These are phyloP conservation scores for Tyto alba DNA, from an alignment of 2,113 vertebrate species.

Conservation along the genomic window DNA sequence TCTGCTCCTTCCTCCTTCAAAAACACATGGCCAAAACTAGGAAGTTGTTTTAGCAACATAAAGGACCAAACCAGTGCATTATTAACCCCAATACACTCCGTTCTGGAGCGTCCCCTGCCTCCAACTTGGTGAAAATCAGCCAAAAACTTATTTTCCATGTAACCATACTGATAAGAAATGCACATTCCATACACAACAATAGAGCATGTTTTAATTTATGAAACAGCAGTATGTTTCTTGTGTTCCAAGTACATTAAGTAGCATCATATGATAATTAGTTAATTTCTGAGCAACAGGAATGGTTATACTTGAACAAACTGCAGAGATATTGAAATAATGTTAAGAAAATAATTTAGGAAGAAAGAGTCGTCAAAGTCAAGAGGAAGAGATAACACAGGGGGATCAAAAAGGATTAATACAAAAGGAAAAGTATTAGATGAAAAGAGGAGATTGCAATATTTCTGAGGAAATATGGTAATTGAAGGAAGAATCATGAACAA, in stretches of 20 bases:
- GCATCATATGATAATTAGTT: neutral
- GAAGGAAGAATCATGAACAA: neutral
- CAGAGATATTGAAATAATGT: neutral
- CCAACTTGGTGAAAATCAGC: neutral
- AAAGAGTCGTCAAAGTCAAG: neutral
- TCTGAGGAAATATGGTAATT: neutral
- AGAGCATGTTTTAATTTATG: neutral
- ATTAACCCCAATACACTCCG: neutral
- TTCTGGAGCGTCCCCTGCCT: neutral
- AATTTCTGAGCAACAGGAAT: neutral
- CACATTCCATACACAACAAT: neutral
- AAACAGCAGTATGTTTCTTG: neutral
- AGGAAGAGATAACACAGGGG: neutral
- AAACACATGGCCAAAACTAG: neutral
- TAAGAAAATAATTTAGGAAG: neutral
- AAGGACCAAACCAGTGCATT: neutral
- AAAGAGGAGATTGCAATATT: neutral
- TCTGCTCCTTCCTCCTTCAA: neutral
- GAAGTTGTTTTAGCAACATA: neutral
- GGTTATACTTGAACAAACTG: neutral
- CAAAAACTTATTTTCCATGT: neutral
- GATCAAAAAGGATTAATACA: conserved; percentile 9
- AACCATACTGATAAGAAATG: neutral
- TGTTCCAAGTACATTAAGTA: neutral
- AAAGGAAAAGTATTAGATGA: neutral